Evolutionary conservation across 2,113 vertebrate genomes (phyloP), one percentile per base, ranked within the genome.

Genomic region (Xenus cinereus): DNA sequence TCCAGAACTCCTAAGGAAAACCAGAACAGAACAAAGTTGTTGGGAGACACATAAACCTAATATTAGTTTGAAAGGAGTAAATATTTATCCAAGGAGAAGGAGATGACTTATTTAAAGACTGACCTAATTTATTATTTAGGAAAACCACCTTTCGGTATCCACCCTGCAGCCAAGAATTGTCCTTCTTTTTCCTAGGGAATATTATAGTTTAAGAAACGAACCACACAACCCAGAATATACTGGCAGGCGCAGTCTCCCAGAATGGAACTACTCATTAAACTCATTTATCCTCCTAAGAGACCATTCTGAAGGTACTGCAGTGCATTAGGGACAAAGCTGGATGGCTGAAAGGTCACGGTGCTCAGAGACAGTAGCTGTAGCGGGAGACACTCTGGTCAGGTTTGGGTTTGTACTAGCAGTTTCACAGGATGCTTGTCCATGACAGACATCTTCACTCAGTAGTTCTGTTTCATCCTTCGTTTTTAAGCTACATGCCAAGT

Each of bases 251-350:
- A 86, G 73, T 56, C n/a, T 95, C 93, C 81, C 79, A 86, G 80
- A 97, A 97, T 88, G 82, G 93, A 97, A 94, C 60, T 83, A 93
- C 59, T 96, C 86, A 84, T 97, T 97, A 97, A 95, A 84, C 50
- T 93, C 39, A 76, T 94, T 94, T 96, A 63, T 94, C 60, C 78
- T 92, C 45, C 88, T 84, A 74, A 72, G 57, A 88, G 74, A 85
- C 50, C 50, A 50, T 81, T 96, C 77, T 76, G 71, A 93, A 84
- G 45, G 22, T 89, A 78, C 46, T 66, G 69, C 59, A 63, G 53
- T 2, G 6, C 81, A 56, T 79, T 69, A 84, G 86, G 75, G 81
- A 77, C 68, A 92, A 68, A 92, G 74, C 54, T 94, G 89, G 63
- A 93, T 89, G 7, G 3, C 88, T 76, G 73, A 86, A 88, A 95